Evolutionary conservation across 2,888 invertebrate genomes (phyloP).

Genomic region (Patella ulyssiponensis): DNA sequence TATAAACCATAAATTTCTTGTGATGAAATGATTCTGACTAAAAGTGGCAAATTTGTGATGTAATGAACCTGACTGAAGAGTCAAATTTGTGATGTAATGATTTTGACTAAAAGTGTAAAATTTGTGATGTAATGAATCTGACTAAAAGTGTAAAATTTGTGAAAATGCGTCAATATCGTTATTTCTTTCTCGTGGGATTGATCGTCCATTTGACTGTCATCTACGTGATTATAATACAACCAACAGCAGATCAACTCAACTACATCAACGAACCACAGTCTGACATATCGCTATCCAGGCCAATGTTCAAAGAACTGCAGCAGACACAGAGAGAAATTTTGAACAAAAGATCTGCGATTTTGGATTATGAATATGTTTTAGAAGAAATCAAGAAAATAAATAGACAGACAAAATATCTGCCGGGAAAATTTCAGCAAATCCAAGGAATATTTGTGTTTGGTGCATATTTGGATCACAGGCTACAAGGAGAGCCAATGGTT

Average conservation of each 20-base stretch:
- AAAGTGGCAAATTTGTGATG: too few species aligned
- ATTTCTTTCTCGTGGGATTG: not conserved
- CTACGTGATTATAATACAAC: not conserved
- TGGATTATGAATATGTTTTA: not conserved
- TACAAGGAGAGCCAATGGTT: conserved; percentile 32
- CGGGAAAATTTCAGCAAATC: conserved; percentile 19
- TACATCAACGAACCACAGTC: not conserved
- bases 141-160: too few species aligned
- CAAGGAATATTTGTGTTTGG: conserved; percentile 48
- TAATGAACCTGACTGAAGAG: too few species aligned
- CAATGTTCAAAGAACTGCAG: not conserved
- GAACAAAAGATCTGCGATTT: not conserved
- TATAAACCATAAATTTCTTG: too few species aligned
- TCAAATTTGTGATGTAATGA: too few species aligned
- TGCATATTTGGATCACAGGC: conserved; percentile 55
- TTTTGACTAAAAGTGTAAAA: too few species aligned
- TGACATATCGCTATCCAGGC: not conserved
- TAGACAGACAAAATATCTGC: not conserved
- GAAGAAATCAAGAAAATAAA: not conserved
- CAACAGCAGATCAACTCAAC: not conserved
- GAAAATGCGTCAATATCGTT: not conserved
- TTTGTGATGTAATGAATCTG: too few species aligned
- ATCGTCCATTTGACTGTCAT: not conserved
- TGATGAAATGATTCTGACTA: too few species aligned
- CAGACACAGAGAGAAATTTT: not conserved